These are phyloP conservation scores for Philaethria dido DNA, from an alignment of 2,888 invertebrate genomes.

Conservation along the genomic window DNA sequence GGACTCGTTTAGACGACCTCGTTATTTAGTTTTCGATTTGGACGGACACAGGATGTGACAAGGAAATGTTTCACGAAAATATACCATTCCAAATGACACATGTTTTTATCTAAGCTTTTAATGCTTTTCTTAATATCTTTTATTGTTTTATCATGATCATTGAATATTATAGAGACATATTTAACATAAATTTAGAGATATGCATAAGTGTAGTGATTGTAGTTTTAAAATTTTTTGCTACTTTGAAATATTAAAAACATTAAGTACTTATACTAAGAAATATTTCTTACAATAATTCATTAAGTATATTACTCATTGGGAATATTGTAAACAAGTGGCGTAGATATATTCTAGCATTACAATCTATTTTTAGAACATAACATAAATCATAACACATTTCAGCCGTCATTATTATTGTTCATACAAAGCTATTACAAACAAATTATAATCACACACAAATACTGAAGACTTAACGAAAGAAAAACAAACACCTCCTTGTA, in stretches of 20 bases:
- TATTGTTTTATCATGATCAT: not conserved
- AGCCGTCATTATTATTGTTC: not conserved
- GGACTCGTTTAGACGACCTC: constrained; percentile 28
- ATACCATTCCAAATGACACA: constrained; percentile 3
- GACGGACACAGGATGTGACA: constrained; percentile 43
- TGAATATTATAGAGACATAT: too few relatives aligned
- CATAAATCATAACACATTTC: not conserved
- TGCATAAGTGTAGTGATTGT: too few relatives aligned
- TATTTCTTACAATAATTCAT: not conserved
- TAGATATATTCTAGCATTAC: not conserved
- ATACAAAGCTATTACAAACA: constrained; percentile 4
- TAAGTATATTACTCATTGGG: not conserved
- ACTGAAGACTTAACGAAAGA: constrained; percentile 7
- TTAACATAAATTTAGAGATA: too few relatives aligned
- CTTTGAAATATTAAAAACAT: too few relatives aligned
- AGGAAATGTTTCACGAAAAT: constrained; percentile 40
- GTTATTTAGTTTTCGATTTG: constrained; percentile 26
- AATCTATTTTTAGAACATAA: not conserved
- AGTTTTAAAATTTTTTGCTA: too few relatives aligned
- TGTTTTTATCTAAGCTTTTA: constrained; percentile 3
- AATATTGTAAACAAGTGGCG: not conserved
- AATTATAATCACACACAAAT: constrained; percentile 14
- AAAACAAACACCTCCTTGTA: constrained; percentile 12
- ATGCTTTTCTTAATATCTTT: not conserved
- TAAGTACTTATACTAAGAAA: not conserved